These are phyloP conservation scores for Rhopalosiphum maidis DNA, from an alignment of 1,140 invertebrate species.

Conservation along the genomic window DNA sequence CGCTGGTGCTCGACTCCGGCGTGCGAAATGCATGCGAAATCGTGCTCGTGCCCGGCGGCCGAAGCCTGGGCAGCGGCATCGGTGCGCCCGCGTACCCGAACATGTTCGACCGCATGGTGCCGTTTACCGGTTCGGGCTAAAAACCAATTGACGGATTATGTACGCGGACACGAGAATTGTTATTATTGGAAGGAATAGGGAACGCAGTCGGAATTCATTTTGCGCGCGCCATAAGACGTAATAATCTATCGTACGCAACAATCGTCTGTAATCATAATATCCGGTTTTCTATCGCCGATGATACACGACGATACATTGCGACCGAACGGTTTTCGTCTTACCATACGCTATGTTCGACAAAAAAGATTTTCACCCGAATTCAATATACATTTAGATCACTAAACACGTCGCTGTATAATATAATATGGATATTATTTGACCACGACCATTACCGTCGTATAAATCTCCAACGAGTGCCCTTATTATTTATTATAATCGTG, in stretches of 20 bases:
- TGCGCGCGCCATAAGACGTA: not conserved
- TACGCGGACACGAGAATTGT: not conserved
- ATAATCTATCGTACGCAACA: not conserved
- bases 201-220: not conserved
- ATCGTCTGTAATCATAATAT: not conserved
- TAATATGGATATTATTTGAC: not conserved
- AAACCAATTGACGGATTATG: not conserved
- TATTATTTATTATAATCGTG: too few relatives aligned
- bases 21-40: conserved; percentile 61
- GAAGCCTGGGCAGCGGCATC: conserved; percentile 72
- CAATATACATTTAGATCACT: not conserved
- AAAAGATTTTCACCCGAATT: not conserved
- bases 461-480: too few relatives aligned
- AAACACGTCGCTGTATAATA: not conserved
- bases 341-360: too few relatives aligned
- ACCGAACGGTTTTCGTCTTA: not conserved
- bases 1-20: conserved; percentile 70
- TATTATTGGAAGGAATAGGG: not conserved
- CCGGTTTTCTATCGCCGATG: not conserved
- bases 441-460: not conserved
- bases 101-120: conserved; percentile 77
- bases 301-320: not conserved
- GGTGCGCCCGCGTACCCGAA: conserved; percentile 74
- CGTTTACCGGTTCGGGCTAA: conserved; percentile 72
- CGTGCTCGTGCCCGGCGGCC: conserved; percentile 62